A percentile compares a stretch with the other conserved stretches of the same genome.
These are phyloP conservation scores for Pteronura brasiliensis DNA, from an alignment of 2,113 vertebrate genomes.

Conservation along the genomic window DNA sequence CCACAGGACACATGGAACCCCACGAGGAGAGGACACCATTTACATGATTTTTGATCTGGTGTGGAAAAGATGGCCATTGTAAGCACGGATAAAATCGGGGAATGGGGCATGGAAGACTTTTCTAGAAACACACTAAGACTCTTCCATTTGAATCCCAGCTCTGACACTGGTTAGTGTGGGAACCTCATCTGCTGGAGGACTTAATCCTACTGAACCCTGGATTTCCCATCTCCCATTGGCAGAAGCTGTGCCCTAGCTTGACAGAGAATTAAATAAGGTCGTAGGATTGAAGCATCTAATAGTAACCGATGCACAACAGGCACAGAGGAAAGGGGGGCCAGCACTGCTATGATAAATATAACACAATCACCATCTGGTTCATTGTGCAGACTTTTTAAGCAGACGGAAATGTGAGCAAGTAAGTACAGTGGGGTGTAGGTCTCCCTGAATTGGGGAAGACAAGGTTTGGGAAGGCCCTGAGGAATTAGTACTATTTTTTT, in stretches of 20 bases:
- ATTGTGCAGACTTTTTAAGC: rapidly evolving
- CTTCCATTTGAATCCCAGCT: background rate
- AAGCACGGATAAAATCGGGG: background rate
- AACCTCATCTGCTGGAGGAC: rapidly evolving
- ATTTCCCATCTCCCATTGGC: rapidly evolving
- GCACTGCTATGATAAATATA: too few species aligned
- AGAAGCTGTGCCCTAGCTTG: rapidly evolving
- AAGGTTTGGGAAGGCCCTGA: too few species aligned
- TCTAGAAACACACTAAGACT: background rate
- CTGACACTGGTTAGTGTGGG: rapidly evolving
- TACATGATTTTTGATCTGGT: too few species aligned
- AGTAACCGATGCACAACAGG: background rate
- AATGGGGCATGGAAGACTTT: background rate
- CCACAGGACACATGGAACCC: too few species aligned
- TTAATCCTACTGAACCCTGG: background rate
- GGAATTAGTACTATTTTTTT: background rate
- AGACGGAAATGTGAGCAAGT: rapidly evolving
- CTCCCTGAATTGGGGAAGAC: background rate
- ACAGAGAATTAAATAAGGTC: background rate
- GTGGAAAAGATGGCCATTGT: background rate
- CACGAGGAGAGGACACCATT: rapidly evolving
- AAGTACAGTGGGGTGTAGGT: rapidly evolving
- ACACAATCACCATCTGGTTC: rapidly evolving
- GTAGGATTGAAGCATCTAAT: rapidly evolving
- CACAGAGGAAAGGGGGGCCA: background rate